These are phyloP conservation scores for Phaethornis superciliosus DNA, from an alignment of 2,113 vertebrate genomes.

Conservation along the genomic window DNA sequence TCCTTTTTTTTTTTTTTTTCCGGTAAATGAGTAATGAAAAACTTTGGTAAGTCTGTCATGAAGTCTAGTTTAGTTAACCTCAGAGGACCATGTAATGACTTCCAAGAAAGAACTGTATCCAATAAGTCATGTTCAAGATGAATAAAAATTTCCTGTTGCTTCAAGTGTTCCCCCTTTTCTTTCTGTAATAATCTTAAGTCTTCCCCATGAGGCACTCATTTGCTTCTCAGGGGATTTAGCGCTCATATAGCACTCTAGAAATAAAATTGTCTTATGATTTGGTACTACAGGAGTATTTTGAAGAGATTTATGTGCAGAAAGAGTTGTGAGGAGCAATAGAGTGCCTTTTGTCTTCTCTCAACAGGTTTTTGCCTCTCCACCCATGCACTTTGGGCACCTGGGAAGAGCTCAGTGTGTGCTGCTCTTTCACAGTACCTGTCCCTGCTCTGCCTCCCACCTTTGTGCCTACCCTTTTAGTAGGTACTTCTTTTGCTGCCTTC, in stretches of 20 bases:
- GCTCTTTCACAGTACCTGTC: not conserved
- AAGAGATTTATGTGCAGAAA: not conserved
- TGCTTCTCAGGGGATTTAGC: not conserved
- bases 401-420: not conserved
- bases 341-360: not conserved
- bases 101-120: not conserved
- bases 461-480: not conserved
- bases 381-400: fast-evolving
- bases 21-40: not conserved
- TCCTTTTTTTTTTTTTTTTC: not conserved
- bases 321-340: not conserved
- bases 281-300: not conserved
- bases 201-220: not conserved
- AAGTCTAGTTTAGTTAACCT: not conserved
- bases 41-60: not conserved
- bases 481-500: not conserved
- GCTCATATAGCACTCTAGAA: not conserved
- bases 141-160: not conserved
- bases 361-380: not conserved
- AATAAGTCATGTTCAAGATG: not conserved
- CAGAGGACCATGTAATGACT: not conserved
- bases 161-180: not conserved
- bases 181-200: not conserved
- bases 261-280: not conserved
- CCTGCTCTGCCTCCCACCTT: not conserved